Conservation (phyloP, 2,888 invertebrate genomes). For the Aporophyla lueneburgensis region DNA sequence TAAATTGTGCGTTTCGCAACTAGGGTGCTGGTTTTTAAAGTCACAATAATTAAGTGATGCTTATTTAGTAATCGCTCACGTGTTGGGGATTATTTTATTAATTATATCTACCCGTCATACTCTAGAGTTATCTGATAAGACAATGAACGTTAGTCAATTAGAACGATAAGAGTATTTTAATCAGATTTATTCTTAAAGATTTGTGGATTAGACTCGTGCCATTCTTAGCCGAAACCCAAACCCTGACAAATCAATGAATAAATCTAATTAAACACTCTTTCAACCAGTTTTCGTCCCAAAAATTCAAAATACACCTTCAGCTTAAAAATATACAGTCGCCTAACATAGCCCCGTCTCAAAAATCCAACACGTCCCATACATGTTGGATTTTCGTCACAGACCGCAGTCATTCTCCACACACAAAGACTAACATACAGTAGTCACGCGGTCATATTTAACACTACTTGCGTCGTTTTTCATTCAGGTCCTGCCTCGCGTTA, state of each 20-base stretch:
- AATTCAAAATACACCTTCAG: neutral
- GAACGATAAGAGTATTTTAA: constrained; percentile 3
- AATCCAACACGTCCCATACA: neutral
- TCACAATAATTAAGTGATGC: neutral
- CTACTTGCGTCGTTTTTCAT: neutral
- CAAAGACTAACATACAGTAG: neutral
- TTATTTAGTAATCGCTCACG: neutral
- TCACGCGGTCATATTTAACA: neutral
- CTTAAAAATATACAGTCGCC: neutral
- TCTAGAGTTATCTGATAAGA: constrained; percentile 13
- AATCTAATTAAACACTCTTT: neutral
- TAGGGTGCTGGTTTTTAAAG: neutral
- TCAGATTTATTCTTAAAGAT: neutral
- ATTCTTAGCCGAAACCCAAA: neutral
- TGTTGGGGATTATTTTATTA: constrained; percentile 2
- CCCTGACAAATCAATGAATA: neutral
- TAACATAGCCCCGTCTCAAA: neutral
- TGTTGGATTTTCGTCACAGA: neutral
- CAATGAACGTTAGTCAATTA: neutral
- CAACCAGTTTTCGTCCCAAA: neutral
- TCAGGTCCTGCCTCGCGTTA: neutral
- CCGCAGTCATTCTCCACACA: neutral
- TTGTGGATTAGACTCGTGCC: neutral
- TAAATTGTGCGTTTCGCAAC: too few species aligned
- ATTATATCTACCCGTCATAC: constrained; percentile 9